Conservation (phyloP, 2,113 vertebrate species). For the Microcebus jonahi region DNA sequence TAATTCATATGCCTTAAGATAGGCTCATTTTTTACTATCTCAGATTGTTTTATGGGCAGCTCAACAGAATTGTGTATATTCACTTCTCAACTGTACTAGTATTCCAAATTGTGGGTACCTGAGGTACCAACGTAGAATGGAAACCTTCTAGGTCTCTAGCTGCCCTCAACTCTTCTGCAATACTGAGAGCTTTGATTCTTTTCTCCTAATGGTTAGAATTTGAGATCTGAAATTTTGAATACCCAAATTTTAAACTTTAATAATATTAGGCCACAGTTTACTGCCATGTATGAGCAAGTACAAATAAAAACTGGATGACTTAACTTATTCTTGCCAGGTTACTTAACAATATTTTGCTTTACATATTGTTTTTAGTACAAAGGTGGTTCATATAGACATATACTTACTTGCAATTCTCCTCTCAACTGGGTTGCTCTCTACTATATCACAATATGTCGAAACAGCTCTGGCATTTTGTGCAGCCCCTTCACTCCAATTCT, state of each 20-base stretch:
- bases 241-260: not conserved
- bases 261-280: not conserved
- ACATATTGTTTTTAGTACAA: not conserved
- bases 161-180: not conserved
- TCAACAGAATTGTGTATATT: not conserved
- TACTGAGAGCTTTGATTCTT: not conserved
- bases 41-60: not conserved
- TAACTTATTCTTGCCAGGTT: not conserved
- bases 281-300: not conserved
- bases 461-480: constrained; percentile 74
- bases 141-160: not conserved
- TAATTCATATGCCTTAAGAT: not conserved
- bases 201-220: not conserved
- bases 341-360: not conserved
- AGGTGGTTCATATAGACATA: not conserved
- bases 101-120: not conserved
- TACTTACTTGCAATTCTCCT: constrained; percentile 65
- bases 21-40: not conserved
- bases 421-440: not conserved
- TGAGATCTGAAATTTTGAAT: not conserved
- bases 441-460: constrained; percentile 55
- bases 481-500: constrained; percentile 73
- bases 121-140: not conserved
- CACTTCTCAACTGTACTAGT: not conserved
- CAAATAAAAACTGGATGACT: not conserved